Conservation (phyloP, 2,797 vertebrate species). For the Scolopax bukidnonensis region DNA sequence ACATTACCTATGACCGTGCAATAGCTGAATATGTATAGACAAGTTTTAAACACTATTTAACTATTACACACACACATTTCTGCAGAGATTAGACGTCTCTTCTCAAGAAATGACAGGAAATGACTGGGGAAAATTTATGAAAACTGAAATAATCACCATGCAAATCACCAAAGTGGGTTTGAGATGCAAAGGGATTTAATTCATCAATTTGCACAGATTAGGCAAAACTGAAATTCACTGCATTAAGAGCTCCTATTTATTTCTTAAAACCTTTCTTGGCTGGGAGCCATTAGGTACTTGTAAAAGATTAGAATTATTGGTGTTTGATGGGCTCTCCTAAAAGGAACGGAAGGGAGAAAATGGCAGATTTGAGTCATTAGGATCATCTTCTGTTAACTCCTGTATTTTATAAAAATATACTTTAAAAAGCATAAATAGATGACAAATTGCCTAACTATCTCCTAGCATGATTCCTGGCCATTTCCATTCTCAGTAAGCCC, state of each 20-base stretch:
- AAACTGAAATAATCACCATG: constrained; percentile 65
- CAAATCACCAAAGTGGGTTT: constrained; percentile 71
- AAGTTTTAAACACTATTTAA: background rate
- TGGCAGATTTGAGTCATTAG: constrained; percentile 50
- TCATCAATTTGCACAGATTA: constrained; percentile 75
- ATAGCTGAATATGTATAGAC: background rate
- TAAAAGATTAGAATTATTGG: constrained; percentile 71
- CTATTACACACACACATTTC: background rate
- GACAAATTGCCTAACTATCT: constrained; percentile 41
- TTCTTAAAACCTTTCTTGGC: constrained; percentile 76
- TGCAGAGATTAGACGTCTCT: background rate
- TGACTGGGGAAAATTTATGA: constrained; percentile 52
- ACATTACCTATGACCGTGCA: background rate
- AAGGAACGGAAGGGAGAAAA: constrained; percentile 49
- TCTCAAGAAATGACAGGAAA: constrained; percentile 52
- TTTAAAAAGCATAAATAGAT: constrained; percentile 56
- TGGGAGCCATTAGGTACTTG: constrained; percentile 67
- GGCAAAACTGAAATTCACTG: constrained; percentile 68
- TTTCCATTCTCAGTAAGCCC: background rate
- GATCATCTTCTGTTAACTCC: constrained; percentile 56
- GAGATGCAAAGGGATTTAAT: constrained; percentile 72
- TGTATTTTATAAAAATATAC: constrained; percentile 54
- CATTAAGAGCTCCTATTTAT: constrained; percentile 74
- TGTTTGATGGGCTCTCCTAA: constrained; percentile 60
- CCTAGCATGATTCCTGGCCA: background rate